phyloP scores from a whole-genome alignment of 2,797 vertebrate species.

The Odontamblyopus lacepedii region DNA sequence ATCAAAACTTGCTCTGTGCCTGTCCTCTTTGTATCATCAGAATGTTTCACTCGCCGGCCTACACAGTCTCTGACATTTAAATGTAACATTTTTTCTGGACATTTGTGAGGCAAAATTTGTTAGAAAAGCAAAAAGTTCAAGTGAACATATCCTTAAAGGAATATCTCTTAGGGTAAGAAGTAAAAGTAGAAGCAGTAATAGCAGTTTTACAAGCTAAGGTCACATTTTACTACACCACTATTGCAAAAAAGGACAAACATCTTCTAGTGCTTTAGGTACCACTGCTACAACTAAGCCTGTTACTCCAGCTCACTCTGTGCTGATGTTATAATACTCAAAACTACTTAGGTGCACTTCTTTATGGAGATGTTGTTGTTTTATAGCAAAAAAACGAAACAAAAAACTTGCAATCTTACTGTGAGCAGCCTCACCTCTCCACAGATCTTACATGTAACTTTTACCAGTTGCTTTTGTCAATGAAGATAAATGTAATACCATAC shows the following conservation, averaged over 20 bases:
- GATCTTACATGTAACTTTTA: too few species aligned
- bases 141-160: not conserved
- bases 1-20: not conserved
- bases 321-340: too few species aligned
- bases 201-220: not conserved
- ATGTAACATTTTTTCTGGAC: constrained; percentile 26
- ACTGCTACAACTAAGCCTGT: not conserved
- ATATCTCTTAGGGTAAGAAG: not conserved
- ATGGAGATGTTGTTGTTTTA: too few species aligned
- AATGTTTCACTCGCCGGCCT: constrained; percentile 32
- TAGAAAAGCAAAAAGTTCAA: not conserved
- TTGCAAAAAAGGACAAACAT: not conserved
- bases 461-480: not conserved
- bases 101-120: constrained; percentile 1
- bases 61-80: constrained; percentile 50
- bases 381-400: too few species aligned
- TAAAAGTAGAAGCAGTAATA: not conserved
- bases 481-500: not conserved
- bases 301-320: not conserved
- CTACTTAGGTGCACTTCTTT: too few species aligned
- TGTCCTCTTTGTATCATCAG: constrained; percentile 9
- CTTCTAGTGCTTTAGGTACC: not conserved
- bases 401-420: too few species aligned
- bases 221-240: not conserved
- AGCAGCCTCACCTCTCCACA: too few species aligned